Evolutionary conservation across 2,888 invertebrate genomes (phyloP).

Genomic region (Xestoiulus laeticollis): DNA sequence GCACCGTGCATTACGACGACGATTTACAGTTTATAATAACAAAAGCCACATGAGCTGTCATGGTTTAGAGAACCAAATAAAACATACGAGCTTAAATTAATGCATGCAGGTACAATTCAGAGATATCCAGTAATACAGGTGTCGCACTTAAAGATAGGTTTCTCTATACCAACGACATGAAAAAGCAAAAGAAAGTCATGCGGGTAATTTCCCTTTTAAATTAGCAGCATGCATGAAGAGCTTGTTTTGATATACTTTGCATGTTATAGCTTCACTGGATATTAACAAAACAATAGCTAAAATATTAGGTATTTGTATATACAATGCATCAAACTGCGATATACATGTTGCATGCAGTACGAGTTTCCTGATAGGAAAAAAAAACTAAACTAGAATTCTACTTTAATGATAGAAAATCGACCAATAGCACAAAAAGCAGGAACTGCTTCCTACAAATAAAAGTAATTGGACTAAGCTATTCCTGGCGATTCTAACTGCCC

Average conservation of each 20-base stretch:
- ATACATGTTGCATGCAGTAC: too few relatives aligned
- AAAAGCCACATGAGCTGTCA: slow-evolving; percentile 29
- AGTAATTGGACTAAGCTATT: too few relatives aligned
- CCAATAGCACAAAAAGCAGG: too few relatives aligned
- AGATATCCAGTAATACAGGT: background rate
- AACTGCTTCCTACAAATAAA: too few relatives aligned
- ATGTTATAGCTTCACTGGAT: background rate
- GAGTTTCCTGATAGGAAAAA: too few relatives aligned
- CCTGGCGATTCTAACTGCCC: too few relatives aligned
- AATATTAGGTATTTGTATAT: too few relatives aligned
- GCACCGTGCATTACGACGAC: background rate
- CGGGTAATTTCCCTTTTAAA: background rate
- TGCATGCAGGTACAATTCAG: slow-evolving; percentile 24
- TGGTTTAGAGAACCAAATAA: slow-evolving; percentile 18
- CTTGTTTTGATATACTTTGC: background rate
- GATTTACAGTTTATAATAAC: slow-evolving; percentile 28
- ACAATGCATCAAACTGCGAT: too few relatives aligned
- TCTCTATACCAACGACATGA: background rate
- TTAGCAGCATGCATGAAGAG: slow-evolving; percentile 9
- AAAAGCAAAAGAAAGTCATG: background rate
- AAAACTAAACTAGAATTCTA: too few relatives aligned
- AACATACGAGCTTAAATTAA: background rate
- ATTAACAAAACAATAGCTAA: too few relatives aligned
- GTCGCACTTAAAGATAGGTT: background rate
- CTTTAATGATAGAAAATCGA: too few relatives aligned